Conservation (phyloP, 2,797 vertebrate species). For the Lutra lutra region DNA sequence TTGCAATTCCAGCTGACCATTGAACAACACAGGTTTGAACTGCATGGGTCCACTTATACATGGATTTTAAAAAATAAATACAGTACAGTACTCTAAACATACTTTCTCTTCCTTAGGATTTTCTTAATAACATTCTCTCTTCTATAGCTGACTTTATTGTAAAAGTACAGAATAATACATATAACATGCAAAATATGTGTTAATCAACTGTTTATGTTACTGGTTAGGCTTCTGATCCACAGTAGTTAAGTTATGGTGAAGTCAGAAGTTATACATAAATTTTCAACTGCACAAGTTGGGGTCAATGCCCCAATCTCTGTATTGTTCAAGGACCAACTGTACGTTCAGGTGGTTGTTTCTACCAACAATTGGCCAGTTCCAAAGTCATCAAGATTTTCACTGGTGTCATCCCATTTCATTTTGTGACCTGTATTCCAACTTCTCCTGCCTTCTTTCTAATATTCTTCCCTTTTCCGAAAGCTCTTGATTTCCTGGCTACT, state of each 20-base stretch:
- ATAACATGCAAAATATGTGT: not conserved
- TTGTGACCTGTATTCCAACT: not conserved
- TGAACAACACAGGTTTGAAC: not conserved
- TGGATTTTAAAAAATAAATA: not conserved
- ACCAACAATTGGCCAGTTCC: not conserved
- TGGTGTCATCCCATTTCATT: not conserved
- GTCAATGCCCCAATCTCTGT: not conserved
- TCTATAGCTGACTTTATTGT: not conserved
- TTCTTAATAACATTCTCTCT: not conserved
- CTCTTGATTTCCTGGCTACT: not conserved
- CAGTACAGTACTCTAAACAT: not conserved
- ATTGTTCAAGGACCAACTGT: not conserved
- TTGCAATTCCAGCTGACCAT: not conserved
- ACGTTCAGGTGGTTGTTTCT: not conserved
- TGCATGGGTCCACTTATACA: not conserved
- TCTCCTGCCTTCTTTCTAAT: not conserved
- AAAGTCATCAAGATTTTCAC: not conserved
- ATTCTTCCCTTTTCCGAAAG: not conserved
- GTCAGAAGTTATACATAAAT: not conserved
- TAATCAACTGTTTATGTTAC: not conserved
- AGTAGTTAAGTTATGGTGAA: not conserved
- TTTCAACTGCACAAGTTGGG: not conserved
- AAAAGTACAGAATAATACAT: not conserved
- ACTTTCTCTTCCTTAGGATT: not conserved
- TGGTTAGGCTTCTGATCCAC: not conserved